Base-by-base conservation (phyloP, 53 echinoderm and acorn worm species). In the Astropecten irregularis region DNA sequence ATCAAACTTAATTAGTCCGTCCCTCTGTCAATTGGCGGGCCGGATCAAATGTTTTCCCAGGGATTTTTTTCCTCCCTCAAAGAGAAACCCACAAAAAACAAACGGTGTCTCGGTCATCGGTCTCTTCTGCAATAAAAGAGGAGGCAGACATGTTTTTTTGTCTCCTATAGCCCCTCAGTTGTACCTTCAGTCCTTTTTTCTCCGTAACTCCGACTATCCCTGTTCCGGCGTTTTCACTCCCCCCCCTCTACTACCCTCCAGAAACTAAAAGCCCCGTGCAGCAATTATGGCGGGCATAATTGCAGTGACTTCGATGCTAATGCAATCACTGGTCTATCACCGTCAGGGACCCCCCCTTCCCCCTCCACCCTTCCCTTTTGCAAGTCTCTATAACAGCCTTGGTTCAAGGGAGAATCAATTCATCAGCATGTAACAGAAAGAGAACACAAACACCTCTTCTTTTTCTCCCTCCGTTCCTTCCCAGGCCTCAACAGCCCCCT, bases 241-340 rank as follows among this genome's bases (percentile, higher is more conserved):
- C 33, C 22, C 53, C 22, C 33, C 49, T 20, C 15, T 3, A 20
- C 38, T 35, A 49, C 25, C 37, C 54, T 55, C 74, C 36, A 57
- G 37, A 57, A 74, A 53, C 74, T 74, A 74, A 74, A 74, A 74
- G 74, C 74, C 57, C 37, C 33, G 74, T 40, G 74, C 56, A 74
- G 74, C 74, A 56, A 74, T 74, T 74, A 74, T 53, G 74, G 29
- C 28, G 51, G 38, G 74, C 74, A 74, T 74, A 74, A 74, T 74
- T 74, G 74, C 56, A 34, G 56, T 36, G 56, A 40, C 57, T 74
- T 57, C 74, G 36, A 74, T 74, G 74, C 74, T 74, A 74, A 74
- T 74, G 57, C 56, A 74, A 74, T 74, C 74, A 74, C 36, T 22
- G 27, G 72, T 61, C 37, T 74, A 54, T 82, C 82, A 88, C 33